These are phyloP conservation scores for Scaptomyza hsui DNA, from an alignment of 1,140 invertebrate genomes.

Conservation along the genomic window DNA sequence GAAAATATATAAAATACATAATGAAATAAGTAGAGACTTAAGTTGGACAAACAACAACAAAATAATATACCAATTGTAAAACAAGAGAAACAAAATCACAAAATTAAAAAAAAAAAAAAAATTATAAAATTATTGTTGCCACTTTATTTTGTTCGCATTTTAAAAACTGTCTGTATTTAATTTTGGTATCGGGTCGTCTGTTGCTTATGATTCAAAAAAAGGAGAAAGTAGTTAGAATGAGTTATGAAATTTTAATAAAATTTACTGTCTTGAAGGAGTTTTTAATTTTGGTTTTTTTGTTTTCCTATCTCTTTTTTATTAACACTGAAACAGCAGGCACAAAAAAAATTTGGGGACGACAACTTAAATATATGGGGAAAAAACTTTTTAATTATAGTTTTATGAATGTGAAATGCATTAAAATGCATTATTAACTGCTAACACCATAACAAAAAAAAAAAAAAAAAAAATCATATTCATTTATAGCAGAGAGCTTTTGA, in stretches of 20 bases:
- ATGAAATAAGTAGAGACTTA: conserved; percentile 9
- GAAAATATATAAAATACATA: conserved; percentile 17
- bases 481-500: conserved; percentile 11
- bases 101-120: conserved; percentile 35
- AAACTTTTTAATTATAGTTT: conserved; percentile 21
- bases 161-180: background rate
- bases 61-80: conserved; percentile 20
- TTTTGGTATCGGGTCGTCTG: background rate
- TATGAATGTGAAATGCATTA: background rate
- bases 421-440: conserved; percentile 5
- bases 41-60: conserved; percentile 59
- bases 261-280: conserved; percentile 6
- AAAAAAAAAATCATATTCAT: conserved; percentile 24
- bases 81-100: conserved; percentile 11
- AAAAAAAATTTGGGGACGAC: conserved; percentile 7
- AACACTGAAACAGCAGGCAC: conserved; percentile 46
- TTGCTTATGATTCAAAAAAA: background rate
- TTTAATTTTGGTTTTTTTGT: conserved; percentile 21
- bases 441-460: conserved; percentile 12
- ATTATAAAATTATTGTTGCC: conserved; percentile 18
- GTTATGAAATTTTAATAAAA: conserved; percentile 18
- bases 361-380: conserved; percentile 7
- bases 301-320: conserved; percentile 37
- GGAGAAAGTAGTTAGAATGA: conserved; percentile 18
- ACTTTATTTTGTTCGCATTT: background rate